Evolutionary conservation across 1,140 invertebrate genomes (phyloP).

Genomic region (Drosophila albomicans): DNA sequence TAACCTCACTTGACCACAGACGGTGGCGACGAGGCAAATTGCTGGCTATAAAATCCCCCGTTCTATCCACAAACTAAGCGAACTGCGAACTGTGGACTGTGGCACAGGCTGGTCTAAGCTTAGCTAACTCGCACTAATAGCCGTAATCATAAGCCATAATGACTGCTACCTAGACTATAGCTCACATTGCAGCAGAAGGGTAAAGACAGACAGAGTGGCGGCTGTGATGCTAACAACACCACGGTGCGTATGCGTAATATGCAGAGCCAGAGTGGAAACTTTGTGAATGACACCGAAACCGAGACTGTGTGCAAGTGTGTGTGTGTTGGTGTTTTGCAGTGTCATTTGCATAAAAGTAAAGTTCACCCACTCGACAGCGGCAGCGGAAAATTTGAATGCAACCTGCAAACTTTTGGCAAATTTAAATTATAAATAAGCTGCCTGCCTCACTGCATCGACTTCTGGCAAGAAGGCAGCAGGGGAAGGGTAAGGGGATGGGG

Average conservation of each 20-base stretch:
- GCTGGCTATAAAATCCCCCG: conserved; percentile 39
- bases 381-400: conserved; percentile 70
- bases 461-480: conserved; percentile 1
- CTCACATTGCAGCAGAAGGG: conserved; percentile 40
- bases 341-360: conserved; percentile 83
- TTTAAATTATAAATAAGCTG: conserved; percentile 83
- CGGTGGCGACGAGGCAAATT: conserved; percentile 42
- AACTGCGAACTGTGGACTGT: conserved; percentile 6
- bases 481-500: conserved; percentile 11
- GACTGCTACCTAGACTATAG: conserved; percentile 55
- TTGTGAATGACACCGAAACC: conserved; percentile 76
- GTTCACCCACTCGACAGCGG: conserved; percentile 76
- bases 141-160: conserved; percentile 82
- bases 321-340: conserved; percentile 53
- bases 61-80: neutral
- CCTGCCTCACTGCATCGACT: conserved; percentile 19
- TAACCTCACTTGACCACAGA: conserved; percentile 38
- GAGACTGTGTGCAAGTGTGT: conserved; percentile 27
- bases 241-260: conserved; percentile 54
- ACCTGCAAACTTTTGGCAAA: conserved; percentile 81
- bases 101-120: conserved; percentile 41
- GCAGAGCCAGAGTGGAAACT: conserved; percentile 55
- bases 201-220: neutral
- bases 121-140: conserved; percentile 72
- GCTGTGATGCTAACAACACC: conserved; percentile 5